Evolutionary conservation across 2,113 vertebrate species (phyloP), one percentile per base, ranked within the genome.

Genomic region (Strix aluco): DNA sequence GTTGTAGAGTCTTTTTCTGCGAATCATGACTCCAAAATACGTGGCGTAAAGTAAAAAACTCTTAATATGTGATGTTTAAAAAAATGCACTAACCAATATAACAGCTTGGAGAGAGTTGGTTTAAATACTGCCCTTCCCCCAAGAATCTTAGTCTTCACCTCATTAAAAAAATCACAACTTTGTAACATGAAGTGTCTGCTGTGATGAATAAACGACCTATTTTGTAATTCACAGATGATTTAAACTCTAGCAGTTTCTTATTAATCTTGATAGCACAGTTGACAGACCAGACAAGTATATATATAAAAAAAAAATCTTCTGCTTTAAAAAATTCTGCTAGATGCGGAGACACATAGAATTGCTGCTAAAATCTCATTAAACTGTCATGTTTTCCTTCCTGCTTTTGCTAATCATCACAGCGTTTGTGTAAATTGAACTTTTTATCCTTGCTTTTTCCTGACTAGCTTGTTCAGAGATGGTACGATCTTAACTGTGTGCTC

Each of bases 101-200:
- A 79, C 40, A 75, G 54, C 29, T 66, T 51, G 36, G 36, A 92
- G 36, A 85, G 40, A 86, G 22, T 40, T 87, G 62, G 54, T 88
- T 62, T 92, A 42, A 80, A 49, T 69, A 44, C 40, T 80, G 52
- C 74, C 70, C 63, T 95, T 84, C 63, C 80, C 61, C 30, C 21
- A 17, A 54, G 77, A 80, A 77, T 90, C n/a, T 51, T 71, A 81
- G 55, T 81, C 47, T 93, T 90, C 69, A 86, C 88, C 79, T 97
- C 90, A 84, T 97, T 94, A 93, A 93, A 94, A 92, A 95, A 93
- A 95, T 93, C 95, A 96, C 94, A 92, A 82, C 87, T 97, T 95
- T 90, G 78, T 90, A 90, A 88, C 74, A 82, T 83, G 59, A 61
- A 82, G 46, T 95, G 85, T 96, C 86, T 88, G 34, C 81, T 93